Base-by-base conservation (phyloP, 2,797 vertebrate species). In the Meriones psammophilus region DNA sequence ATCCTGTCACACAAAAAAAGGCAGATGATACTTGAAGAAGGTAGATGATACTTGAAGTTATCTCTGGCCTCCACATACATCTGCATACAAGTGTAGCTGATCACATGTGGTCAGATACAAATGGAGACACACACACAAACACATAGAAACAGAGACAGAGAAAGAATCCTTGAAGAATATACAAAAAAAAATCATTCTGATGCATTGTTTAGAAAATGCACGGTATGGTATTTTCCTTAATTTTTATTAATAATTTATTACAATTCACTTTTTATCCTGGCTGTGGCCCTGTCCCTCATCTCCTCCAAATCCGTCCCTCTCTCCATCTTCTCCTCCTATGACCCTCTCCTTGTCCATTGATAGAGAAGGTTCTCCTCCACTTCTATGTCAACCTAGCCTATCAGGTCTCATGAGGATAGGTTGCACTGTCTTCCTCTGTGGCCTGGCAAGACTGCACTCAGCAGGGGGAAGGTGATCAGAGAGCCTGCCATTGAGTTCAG, bases 151-250 rank as follows among this genome's bases (percentile, higher is more conserved):
- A 46, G 22, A 76, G 10, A 24, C 4, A 46, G 15, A n/a, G 69
- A 50, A 20, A 1, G 3, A 39, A 39, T 54, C 46, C 28, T 33
- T 50, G 28, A 96, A 83, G 46, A 96, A 86, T 54, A 91, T 74
- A 39, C 39, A 39, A 39, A 42, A 6, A 54, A 33, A 54, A 78
- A 30, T 78, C 26, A 50, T 77, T 15, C 62, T 85, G 39, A 85
- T 68, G 18, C 39, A 68, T 50, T 64, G 18, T 33, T 71, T 92
- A 56, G 92, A 93, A 42, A 95, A 94, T 62, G 83, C 62, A 96
- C 91, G 50, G 66, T 26, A 88, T 68, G 33, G 90, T 88, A 90
- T 30, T 73, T 78, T 17, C 14, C 79, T 14, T 30, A 86, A 46
- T 26, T 54, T 56, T 83, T 68, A 91, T 33, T 74, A 83, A 92